Evolutionary conservation across 2,888 invertebrate genomes (phyloP).

Genomic region (Eupithecia abbreviata): DNA sequence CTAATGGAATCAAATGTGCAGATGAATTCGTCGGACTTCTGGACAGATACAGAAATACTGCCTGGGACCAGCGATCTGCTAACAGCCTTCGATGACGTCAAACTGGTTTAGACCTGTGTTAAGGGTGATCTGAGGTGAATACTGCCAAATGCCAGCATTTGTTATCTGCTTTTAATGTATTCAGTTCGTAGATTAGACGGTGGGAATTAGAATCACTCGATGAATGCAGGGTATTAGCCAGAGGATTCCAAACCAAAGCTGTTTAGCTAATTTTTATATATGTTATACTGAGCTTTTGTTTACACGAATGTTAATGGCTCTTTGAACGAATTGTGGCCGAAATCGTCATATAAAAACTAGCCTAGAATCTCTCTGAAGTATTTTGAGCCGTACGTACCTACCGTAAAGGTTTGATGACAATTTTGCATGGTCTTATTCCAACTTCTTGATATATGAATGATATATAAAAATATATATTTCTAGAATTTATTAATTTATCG

Average conservation of each 20-base stretch:
- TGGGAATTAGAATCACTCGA: conserved; percentile 49
- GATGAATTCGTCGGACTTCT: conserved; percentile 65
- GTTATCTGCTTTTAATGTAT: conserved; percentile 30
- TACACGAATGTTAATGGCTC: not conserved
- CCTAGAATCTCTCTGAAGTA: not conserved
- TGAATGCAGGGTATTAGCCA: not conserved
- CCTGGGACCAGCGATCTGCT: conserved; percentile 70
- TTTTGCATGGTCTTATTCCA: not conserved
- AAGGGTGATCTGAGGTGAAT: conserved; percentile 60
- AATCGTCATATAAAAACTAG: not conserved
- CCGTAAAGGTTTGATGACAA: not conserved
- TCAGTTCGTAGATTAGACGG: conserved; percentile 30
- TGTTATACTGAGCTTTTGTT: not conserved
- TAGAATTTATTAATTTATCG: not conserved
- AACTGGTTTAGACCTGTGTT: conserved; percentile 58
- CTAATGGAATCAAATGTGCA: conserved; percentile 64
- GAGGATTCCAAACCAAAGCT: conserved; percentile 10
- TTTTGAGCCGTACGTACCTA: not conserved
- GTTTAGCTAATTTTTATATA: conserved; percentile 27
- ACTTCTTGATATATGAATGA: not conserved
- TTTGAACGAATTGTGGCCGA: not conserved
- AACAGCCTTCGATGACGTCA: conserved; percentile 75
- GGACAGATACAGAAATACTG: conserved; percentile 71
- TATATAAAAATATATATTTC: not conserved
- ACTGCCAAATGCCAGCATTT: conserved; percentile 46